Evolutionary conservation across 2,113 vertebrate genomes (phyloP).

Genomic region (Meriones unguiculatus): DNA sequence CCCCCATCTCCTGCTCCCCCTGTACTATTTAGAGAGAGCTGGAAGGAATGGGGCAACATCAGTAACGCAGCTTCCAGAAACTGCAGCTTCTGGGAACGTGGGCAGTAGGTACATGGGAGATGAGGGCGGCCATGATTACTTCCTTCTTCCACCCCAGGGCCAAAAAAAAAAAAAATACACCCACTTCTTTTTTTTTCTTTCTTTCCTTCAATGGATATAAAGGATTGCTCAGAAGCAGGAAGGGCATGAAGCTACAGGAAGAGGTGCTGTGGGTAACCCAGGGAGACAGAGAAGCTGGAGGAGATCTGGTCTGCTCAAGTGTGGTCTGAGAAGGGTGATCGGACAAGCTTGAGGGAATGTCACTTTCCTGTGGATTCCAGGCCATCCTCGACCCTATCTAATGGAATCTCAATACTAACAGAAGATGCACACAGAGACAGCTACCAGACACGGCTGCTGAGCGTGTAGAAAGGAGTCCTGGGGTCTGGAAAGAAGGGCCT

Average conservation of each 20-base stretch:
- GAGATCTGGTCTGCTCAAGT: neutral
- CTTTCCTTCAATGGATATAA: neutral
- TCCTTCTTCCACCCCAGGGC: neutral
- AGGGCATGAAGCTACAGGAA: accelerated
- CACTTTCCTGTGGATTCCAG: neutral
- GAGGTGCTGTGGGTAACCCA: neutral
- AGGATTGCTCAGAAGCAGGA: neutral
- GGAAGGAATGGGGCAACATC: neutral
- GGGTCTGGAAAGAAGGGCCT: neutral
- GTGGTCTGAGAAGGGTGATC: neutral
- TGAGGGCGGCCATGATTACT: neutral
- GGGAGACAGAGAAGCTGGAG: neutral
- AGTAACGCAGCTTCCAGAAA: neutral
- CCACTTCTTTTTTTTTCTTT: neutral
- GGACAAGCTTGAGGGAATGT: neutral
- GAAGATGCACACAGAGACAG: neutral
- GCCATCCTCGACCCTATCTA: neutral
- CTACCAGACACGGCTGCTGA: neutral
- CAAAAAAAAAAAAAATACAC: neutral
- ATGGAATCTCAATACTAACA: neutral
- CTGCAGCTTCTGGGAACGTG: neutral
- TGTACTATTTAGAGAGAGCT: neutral
- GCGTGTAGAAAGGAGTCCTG: neutral
- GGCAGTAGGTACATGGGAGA: neutral
- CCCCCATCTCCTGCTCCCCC: neutral